Evolutionary conservation across 2,888 invertebrate species (phyloP).

Genomic region (Subacronicta megacephala): DNA sequence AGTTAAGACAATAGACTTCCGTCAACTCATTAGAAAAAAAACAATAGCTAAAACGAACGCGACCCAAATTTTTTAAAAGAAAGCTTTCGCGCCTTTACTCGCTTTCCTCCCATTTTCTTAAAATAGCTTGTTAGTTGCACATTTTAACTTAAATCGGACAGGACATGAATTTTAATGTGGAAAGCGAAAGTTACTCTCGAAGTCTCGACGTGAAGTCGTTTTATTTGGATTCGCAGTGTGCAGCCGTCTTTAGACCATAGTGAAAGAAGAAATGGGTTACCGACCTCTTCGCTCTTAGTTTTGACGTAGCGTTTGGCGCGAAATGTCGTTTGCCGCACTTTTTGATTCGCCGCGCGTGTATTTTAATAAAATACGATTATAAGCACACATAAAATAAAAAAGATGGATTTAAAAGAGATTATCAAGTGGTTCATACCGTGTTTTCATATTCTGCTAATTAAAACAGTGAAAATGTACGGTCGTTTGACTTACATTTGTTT

Average conservation of each 20-base stretch:
- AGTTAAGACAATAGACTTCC: conserved; percentile 29
- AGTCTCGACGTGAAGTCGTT: conserved; percentile 20
- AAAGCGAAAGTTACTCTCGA: conserved; percentile 68
- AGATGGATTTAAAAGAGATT: conserved; percentile 85
- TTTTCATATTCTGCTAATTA: conserved; percentile 76
- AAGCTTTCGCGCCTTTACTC: conserved; percentile 50
- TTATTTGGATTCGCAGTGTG: conserved; percentile 49
- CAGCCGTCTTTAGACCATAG: conserved; percentile 52
- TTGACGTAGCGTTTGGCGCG: conserved; percentile 63
- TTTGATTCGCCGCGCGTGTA: conserved; percentile 16
- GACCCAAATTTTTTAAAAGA: conserved; percentile 26
- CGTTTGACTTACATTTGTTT: conserved; percentile 69
- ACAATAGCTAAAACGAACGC: conserved; percentile 18
- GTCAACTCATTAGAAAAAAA: conserved; percentile 5
- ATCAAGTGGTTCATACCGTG: conserved; percentile 87
- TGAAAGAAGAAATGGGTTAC: conserved; percentile 81
- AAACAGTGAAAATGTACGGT: conserved; percentile 63
- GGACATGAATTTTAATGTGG: conserved; percentile 71
- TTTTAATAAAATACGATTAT: conserved; percentile 16
- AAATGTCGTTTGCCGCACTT: conserved; percentile 63
- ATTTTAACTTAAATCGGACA: conserved; percentile 59
- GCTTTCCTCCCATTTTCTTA: conserved; percentile 42
- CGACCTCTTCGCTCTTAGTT: conserved; percentile 67
- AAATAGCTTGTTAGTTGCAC: conserved; percentile 27
- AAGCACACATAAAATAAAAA: conserved; percentile 49